Base-by-base conservation (phyloP, 2,113 vertebrate species). In the Empidonax traillii region DNA sequence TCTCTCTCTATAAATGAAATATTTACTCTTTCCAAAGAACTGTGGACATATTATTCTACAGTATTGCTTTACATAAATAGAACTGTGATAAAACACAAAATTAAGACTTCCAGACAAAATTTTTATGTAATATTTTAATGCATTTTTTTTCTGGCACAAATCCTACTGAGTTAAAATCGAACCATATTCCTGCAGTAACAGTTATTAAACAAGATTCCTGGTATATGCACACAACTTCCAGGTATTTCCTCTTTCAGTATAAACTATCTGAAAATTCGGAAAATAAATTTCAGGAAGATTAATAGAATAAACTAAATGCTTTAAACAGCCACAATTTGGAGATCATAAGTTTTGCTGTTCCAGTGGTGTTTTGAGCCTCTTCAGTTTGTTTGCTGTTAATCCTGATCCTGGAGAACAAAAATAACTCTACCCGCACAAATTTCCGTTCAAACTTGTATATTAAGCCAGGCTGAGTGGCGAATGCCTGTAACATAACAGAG, bases 41-140 rank as follows among this genome's bases (percentile, higher is more conserved):
- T 51, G 9, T 69, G 5, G 37, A 84, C 49, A 66, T 41, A 27
- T 71, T 81, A 49, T 89, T 92, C 58, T 87, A 47, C 18, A 39
- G 41, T 67, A 82, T 73, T 85, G 27, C 27, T 89, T 82, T 92
- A 63, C 19, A 30, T 55, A 85, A 87, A 63, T 43, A 67, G 27
- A 87, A 33, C 63, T 84, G 37, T 78, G 87, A 58, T 87, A 62
- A 94, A 73, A 17, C 33, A 85, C 22, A 83, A 73, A 94, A 93
- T 80, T 75, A 84, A 49, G 69, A 8, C 72, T 88, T 93, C 89
- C 81, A 87, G 80, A 84, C 13, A 81, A 80, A 93, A 77, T 69
- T 56, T 89, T 92, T 39, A 28, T 56, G n/a, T 94, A 96, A 66
- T 58, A 46, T 87, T 90, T 79, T 90, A 85, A 90, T 80, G 58